These are phyloP conservation scores for Cantharis rustica DNA, from an alignment of 2,888 invertebrate species.

Conservation along the genomic window DNA sequence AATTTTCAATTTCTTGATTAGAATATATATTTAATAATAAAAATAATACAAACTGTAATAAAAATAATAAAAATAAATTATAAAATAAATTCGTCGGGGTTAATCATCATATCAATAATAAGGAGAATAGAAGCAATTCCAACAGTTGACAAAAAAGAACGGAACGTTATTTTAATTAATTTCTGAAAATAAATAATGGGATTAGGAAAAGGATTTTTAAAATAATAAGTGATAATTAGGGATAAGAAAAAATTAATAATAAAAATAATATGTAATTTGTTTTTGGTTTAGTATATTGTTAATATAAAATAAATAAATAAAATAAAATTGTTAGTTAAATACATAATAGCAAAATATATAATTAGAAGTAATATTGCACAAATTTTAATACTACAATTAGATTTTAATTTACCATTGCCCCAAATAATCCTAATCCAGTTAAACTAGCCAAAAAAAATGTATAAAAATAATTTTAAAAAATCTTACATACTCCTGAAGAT, in stretches of 20 bases:
- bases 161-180: conserved; percentile 30
- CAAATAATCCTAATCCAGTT: neutral
- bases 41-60: neutral
- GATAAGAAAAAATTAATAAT: conserved; percentile 3
- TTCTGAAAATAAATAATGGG: conserved; percentile 41
- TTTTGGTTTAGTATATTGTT: conserved; percentile 5
- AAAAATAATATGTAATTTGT: conserved; percentile 7
- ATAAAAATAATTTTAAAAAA: neutral
- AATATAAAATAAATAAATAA: conserved; percentile 2
- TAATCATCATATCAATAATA: conserved; percentile 50
- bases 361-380: neutral
- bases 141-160: conserved; percentile 40
- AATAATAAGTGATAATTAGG: neutral
- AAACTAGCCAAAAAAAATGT: neutral
- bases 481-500: neutral
- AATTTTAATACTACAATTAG: neutral
- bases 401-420: neutral
- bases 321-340: conserved; percentile 4
- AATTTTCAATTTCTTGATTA: neutral
- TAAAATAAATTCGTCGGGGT: conserved; percentile 52
- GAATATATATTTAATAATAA: neutral
- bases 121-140: conserved; percentile 45
- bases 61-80: neutral
- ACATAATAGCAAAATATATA: conserved; percentile 13
- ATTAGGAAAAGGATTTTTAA: conserved; percentile 12